Evolutionary conservation across 2,888 invertebrate species (phyloP), one percentile per base, ranked within the genome.

Genomic region (Hirtodrosophila cameraria): DNA sequence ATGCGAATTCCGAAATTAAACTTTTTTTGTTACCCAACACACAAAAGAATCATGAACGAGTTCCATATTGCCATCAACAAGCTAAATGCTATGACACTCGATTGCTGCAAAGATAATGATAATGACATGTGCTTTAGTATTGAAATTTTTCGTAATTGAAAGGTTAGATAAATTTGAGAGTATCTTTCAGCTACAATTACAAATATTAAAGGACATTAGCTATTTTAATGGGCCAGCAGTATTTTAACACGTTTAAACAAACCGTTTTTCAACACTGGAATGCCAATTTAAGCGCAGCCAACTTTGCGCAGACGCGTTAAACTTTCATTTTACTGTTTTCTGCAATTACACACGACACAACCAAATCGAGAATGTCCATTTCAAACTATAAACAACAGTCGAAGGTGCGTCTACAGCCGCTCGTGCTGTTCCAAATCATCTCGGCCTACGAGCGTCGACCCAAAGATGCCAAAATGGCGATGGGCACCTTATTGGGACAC

Each of bases 371-470:
- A 39, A 75, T 76, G 75, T 74, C 63, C n/a, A 43, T 82, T 20
- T 55, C 45, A 1, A 67, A 62, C 30, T 72, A 58, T n/a, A 64
- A 43, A 48, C 4, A 75, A 5, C 57, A 61, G 6, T 9, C 71
- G 13, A 70, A 74, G 36, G 74, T 84, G 31, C 54, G 41, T 9
- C 2, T 82, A 1, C 71, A 81, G 11, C 82, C 85, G 0, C 7
- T 82, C 35, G 82, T 84, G 11, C 28, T 81, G 1, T 84, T 84
- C 23, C 71, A 82, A 39, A 81, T 82, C 6, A 68, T 81, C 5
- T 48, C 69, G 33, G 63, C 82, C 27, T 82, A 72, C 28, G 82
- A 84, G 8, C 85, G 82, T 1, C 81, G 82, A 0, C 48, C 74
- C 9, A 57, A 38, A 25, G 45, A 59, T 9, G 35, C 54, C 18